Base-by-base conservation (phyloP, 2,888 invertebrate species). In the Mimumesa dahlbomi region DNA sequence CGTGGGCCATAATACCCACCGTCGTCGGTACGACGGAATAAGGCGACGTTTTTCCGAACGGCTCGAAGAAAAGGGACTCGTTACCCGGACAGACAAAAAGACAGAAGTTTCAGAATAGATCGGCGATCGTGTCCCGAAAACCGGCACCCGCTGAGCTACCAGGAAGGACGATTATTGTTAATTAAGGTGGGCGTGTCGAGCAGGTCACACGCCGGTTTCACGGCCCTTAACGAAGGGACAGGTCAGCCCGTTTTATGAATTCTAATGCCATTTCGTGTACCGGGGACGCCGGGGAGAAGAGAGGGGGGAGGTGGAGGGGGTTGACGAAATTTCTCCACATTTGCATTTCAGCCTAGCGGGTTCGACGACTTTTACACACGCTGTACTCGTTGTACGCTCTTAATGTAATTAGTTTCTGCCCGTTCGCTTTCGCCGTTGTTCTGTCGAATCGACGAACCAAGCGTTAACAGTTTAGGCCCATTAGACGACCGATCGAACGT, bases 161-260 rank as follows among this genome's bases (percentile, higher is more conserved):
- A 75, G 75, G 80, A 84, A 81, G 77, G 81, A 82, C 79, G 78
- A 77, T 81, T 76, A 76, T 81, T 82, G 75, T 84, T 84, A 83
- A 84, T 85, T 83, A 82, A 80, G 69, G 67, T 77, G 68, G 73
- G 74, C 79, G 73, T 70, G 72, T 22, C 71, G 40, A 49, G 42
- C 69, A 66, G 73, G 74, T 75, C 75, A 50, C 73, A 73, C 73
- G 56, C 61, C 72, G 59, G 58, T 71, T 63, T 67, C 68, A 72
- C 57, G 64, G 58, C 43, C 58, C 75, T 77, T 68, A 75, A 79
- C 71, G 62, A 77, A 75, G 67, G 73, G 61, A 68, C 70, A 73
- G 62, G 53, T 77, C 66, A 65, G 59, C 25, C 14, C 58, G 61
- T 77, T 72, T 69, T 71, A 59, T 62, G 59, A 77, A 75, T 75